A percentile compares a stretch with the other conserved stretches of the same genome.
These are phyloP conservation scores for Scolanthus callimorphus DNA, from an alignment of 92 coral and sea anemone species.

Conservation along the genomic window DNA sequence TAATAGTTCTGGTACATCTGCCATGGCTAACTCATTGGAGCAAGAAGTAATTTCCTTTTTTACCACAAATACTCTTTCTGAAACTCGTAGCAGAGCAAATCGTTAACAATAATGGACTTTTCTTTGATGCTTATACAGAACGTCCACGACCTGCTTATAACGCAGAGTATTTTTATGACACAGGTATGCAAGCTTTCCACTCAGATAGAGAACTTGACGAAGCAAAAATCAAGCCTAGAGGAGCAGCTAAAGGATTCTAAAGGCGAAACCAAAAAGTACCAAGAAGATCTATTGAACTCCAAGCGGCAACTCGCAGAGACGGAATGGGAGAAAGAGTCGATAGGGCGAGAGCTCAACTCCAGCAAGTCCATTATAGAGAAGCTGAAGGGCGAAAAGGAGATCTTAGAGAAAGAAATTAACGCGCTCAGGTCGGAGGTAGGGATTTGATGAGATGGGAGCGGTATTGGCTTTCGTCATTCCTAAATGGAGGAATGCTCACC, in stretches of 20 bases:
- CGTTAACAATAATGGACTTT: no score
- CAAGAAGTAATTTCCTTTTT: no score
- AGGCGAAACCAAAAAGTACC: constrained; percentile 36
- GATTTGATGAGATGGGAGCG: no score
- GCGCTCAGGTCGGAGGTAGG: constrained; percentile 39
- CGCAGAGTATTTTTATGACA: no score
- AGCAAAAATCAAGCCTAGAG: constrained; percentile 27
- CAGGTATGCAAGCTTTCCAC: constrained; percentile 44
- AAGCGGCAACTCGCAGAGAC: constrained; percentile 48
- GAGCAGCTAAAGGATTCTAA: constrained; percentile 31
- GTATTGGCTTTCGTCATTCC: no score
- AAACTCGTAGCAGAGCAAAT: no score
- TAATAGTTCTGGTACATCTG: no score
- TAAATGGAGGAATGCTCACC: no score
- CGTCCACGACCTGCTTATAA: no score
- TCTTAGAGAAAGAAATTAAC: constrained; percentile 27
- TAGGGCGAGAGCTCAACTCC: constrained; percentile 32
- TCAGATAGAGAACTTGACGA: constrained; percentile 32
- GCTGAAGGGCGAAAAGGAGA: constrained; percentile 30
- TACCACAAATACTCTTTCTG: no score
- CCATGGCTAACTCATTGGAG: no score
- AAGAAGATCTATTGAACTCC: constrained; percentile 36
- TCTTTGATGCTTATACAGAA: no score
- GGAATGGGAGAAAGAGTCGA: constrained; percentile 73
- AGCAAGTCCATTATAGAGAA: constrained; percentile 33